These are phyloP conservation scores for Alligator sinensis DNA, from an alignment of 2,113 vertebrate genomes.

Conservation along the genomic window DNA sequence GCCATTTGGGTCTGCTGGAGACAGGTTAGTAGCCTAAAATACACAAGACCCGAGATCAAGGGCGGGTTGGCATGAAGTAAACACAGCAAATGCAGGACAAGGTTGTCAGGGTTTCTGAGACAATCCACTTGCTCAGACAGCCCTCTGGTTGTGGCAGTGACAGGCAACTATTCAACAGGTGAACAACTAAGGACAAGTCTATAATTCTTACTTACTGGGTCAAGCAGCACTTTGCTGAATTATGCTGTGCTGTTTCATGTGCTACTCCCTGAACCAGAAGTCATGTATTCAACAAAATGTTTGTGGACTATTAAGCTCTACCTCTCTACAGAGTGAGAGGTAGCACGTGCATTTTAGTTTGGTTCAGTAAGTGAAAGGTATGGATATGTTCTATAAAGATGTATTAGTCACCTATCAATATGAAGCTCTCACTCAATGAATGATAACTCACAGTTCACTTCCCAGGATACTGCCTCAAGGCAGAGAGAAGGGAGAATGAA, in stretches of 20 bases:
- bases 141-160: rapidly evolving
- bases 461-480: not conserved
- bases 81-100: not conserved
- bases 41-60: not conserved
- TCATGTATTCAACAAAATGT: no score
- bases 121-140: not conserved
- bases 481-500: not conserved
- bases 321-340: no score
- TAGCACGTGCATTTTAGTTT: no score
- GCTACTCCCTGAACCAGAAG: no score
- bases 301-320: no score
- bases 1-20: slow-evolving; percentile 91
- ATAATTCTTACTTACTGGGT: no score
- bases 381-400: not conserved
- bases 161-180: no score
- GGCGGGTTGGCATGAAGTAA: no score
- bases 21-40: slow-evolving; percentile 88
- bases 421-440: not conserved
- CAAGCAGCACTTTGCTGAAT: no score
- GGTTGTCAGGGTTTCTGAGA: not conserved
- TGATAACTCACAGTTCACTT: not conserved
- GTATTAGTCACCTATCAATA: not conserved
- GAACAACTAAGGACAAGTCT: no score
- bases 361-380: no score
- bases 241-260: no score